Evolutionary conservation across 2,797 vertebrate genomes (phyloP), one percentile per base, ranked within the genome.

Genomic region (Martes flavigula): DNA sequence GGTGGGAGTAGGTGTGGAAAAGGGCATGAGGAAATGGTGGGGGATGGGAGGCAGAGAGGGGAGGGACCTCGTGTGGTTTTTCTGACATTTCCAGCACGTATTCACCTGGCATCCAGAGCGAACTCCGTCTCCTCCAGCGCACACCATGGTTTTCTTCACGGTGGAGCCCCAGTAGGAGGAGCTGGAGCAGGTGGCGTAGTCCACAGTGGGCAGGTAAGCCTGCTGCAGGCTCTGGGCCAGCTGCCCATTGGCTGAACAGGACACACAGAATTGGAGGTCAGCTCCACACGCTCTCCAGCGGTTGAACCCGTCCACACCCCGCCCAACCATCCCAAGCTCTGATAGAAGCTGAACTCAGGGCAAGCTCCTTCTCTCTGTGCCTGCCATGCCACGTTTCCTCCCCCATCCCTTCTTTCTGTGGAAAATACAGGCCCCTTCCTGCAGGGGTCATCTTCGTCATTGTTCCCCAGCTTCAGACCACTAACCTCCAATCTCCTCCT

Each of bases 91-190:
- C 32, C 13, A 3, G 21, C 9, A 2, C 2, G 14, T 38, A 43
- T 35, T 92, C 96, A 99, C 99, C 98, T 99, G 99, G 98, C 99
- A 99, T 95, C 99, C 99, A n/a, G 99, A 99, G 0, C 98, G 98
- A 0, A 92, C 86, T 48, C 98, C 98, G 0, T 99, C 98, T 0
- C 99, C 99, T 8, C 99, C 99, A 1, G 99, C 99, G 2, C 99
- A 99, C 91, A 99, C 98, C 99, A 99, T 99, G 98, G 98, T 98
- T 91, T 0, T 92, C 98, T 99, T 99, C 91, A 99, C 99, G 0
- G 98, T 98, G 98, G 99, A 99, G 73, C 99, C 99, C 99, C 99
- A 99, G 99, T 99, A 99, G 40, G 98, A 97, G 0, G 38, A 5
- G 72, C 98, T 98, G 97, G 99, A 96, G 98, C 99, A 99, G 97